Evolutionary conservation across 1,140 invertebrate species (phyloP).

Genomic region (Zaprionus taronus): DNA sequence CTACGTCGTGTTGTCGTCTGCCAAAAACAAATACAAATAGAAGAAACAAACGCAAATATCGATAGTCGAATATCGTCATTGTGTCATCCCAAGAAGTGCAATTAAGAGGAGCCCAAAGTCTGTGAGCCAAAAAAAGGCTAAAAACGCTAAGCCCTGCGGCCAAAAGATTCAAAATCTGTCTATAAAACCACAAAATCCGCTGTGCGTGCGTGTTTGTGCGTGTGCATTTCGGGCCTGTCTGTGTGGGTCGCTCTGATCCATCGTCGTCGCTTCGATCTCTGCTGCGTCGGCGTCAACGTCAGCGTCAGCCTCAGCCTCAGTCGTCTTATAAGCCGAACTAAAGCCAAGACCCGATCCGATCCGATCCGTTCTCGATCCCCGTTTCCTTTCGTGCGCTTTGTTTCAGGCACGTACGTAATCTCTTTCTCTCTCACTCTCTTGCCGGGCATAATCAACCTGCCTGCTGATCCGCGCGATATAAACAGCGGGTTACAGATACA

Average conservation of each 20-base stretch:
- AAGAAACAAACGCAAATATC: constrained; percentile 13
- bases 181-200: constrained; percentile 74
- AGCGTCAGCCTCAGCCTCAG: constrained; percentile 24
- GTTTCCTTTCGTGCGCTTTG: constrained; percentile 72
- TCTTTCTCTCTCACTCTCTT: constrained; percentile 37
- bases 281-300: constrained; percentile 49
- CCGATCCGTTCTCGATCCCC: constrained; percentile 39
- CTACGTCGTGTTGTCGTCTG: constrained; percentile 16
- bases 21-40: constrained; percentile 25
- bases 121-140: constrained; percentile 33
- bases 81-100: constrained; percentile 47
- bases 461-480: constrained; percentile 63
- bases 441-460: constrained; percentile 73
- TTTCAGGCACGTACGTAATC: constrained; percentile 80
- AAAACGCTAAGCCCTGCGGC: constrained; percentile 47
- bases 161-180: constrained; percentile 45
- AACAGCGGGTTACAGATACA: constrained; percentile 52
- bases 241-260: constrained; percentile 57
- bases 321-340: constrained; percentile 75
- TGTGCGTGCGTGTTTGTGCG: constrained; percentile 55
- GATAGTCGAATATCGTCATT: constrained; percentile 33
- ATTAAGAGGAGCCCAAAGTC: constrained; percentile 27
- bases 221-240: constrained; percentile 29
- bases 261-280: constrained; percentile 54
- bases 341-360: constrained; percentile 46